Conservation (phyloP, 2,888 invertebrate genomes). For the Papilio protenor region DNA sequence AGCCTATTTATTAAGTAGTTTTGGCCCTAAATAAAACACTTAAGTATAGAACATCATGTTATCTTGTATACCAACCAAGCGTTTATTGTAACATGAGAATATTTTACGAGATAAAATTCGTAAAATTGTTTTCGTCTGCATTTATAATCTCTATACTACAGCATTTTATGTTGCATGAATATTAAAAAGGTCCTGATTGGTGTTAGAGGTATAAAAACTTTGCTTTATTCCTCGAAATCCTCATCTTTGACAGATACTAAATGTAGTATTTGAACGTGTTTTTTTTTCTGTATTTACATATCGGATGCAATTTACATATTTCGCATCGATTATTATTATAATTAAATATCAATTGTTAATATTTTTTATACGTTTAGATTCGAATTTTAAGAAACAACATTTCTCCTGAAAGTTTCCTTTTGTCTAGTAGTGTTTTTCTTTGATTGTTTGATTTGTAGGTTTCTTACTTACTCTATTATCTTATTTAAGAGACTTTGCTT, state of each 20-base stretch:
- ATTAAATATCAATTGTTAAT: background rate
- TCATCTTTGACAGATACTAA: background rate
- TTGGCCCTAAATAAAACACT: background rate
- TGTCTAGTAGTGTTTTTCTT: too few relatives aligned
- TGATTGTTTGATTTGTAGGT: too few relatives aligned
- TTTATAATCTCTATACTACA: background rate
- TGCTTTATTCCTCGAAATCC: background rate
- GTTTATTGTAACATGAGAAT: background rate
- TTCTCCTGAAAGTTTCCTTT: too few relatives aligned
- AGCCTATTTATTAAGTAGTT: background rate
- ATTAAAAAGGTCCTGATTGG: constrained; percentile 22
- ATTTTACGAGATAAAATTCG: background rate
- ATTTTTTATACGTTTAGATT: background rate
- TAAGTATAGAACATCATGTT: background rate
- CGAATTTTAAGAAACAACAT: background rate
- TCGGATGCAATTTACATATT: background rate
- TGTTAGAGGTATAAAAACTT: constrained; percentile 5
- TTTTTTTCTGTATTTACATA: background rate
- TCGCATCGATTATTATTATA: background rate
- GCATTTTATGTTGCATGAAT: constrained; percentile 13
- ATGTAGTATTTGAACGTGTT: background rate
- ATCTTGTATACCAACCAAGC: background rate
- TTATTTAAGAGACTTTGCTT: too few relatives aligned
- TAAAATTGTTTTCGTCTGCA: constrained; percentile 1
- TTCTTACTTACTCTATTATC: too few relatives aligned